A percentile compares a stretch with the other conserved stretches of the same genome.
Conservation (phyloP, 2,113 vertebrate species). For the Pluvialis apricaria region DNA sequence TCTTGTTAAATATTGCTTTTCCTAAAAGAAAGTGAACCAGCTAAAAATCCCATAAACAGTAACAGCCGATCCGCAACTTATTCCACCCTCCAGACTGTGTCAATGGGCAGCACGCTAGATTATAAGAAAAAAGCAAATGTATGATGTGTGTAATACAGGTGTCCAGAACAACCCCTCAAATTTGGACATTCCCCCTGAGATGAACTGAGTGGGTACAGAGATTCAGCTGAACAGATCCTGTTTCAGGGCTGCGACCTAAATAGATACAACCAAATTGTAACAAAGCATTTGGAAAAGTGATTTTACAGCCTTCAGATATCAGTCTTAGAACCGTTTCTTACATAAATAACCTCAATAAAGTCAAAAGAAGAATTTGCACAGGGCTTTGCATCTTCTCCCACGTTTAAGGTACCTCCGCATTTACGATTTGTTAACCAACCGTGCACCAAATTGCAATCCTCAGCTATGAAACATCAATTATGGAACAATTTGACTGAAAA, state of each 20-base stretch:
- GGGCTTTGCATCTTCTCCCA: not conserved
- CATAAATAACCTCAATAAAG: not conserved
- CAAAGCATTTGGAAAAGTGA: not conserved
- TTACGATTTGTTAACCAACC: not conserved
- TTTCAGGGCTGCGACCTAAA: not conserved
- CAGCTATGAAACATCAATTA: not conserved
- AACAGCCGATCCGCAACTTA: not conserved
- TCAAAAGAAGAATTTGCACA: not conserved
- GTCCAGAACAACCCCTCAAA: not conserved
- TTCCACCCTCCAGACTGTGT: not conserved
- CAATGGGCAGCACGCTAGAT: not conserved
- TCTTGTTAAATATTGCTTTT: not conserved
- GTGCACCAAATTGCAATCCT: not conserved
- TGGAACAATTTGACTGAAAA: not conserved
- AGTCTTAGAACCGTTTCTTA: not conserved
- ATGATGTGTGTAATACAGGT: rapidly evolving
- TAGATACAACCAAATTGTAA: not conserved
- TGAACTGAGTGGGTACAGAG: not conserved
- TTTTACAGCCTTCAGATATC: not conserved
- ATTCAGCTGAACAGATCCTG: not conserved
- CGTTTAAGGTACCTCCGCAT: not conserved
- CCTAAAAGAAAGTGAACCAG: not conserved
- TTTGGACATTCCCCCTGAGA: not conserved
- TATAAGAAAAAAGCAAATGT: not conserved
- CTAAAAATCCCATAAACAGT: not conserved